Base-by-base conservation (phyloP, 1,140 invertebrate genomes). In the Euura saliciscinereae region DNA sequence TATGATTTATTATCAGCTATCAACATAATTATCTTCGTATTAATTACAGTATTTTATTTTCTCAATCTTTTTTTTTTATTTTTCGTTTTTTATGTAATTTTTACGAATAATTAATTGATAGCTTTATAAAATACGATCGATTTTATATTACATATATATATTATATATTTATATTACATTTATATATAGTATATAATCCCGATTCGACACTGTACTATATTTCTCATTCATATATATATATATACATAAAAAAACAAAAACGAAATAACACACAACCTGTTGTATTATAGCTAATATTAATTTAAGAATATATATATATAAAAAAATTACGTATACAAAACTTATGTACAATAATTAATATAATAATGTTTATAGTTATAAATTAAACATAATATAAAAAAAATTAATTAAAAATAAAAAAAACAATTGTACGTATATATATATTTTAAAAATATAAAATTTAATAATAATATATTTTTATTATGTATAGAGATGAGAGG, bases 141-240 rank as follows among this genome's bases (percentile, higher is more conserved):
- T 28, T 28, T 28, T 28, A 28, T 28, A 28, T 28, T 28, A 28
- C 28, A 28, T 28, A 28, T 28, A 28, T 28, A 28, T 28, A 28
- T 28, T 11, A 59, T 59, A n/a, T 59, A 59, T 59, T 59, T 59
- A 59, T 59, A 59, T 11, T 28, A 28, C 28, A 28, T 59, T 59
- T 11, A 59, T 8, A 3, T 3, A 4, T 59, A 11, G 3, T 59
- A 59, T 59, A 8, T 11, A 6, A 3, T n/a, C 51, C 51, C 51
- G 51, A 59, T 59, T n/a, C 51, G 51, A 59, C 51, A 59, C 51
- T 59, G 51, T 59, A 59, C 51, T 59, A 59, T 59, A 51, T 51
- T 11, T 59, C 8, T 59, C 6, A 28, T 28, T 28, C 28, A 28
- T 59, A n/a, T 59, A n/a, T n/a, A n/a, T n/a, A n/a, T 59, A 59